These are phyloP conservation scores for Aporophyla nigra DNA, from an alignment of 2,888 invertebrate species.

Conservation along the genomic window DNA sequence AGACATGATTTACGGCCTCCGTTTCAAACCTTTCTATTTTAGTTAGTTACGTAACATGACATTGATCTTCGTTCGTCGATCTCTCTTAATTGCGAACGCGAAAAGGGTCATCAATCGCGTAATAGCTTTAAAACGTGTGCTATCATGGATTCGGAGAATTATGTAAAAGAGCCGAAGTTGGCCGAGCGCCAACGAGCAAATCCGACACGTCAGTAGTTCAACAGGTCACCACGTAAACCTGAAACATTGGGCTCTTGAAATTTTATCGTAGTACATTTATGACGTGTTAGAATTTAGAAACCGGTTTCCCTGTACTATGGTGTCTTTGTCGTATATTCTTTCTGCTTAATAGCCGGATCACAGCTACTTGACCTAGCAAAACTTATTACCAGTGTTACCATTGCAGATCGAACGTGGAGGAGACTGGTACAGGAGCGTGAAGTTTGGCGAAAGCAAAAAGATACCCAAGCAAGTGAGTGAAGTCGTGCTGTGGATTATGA, in stretches of 20 bases:
- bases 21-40: slow-evolving; percentile 37
- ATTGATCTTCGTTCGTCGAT: slow-evolving; percentile 53
- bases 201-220: slow-evolving; percentile 66
- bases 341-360: no score
- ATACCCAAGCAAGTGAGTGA: fast-evolving
- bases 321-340: background rate
- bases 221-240: slow-evolving; percentile 73
- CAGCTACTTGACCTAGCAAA: background rate
- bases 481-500: background rate
- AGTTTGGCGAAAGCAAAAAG: background rate
- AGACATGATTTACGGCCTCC: slow-evolving; percentile 51
- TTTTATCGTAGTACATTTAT: slow-evolving; percentile 40
- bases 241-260: slow-evolving; percentile 47
- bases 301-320: background rate
- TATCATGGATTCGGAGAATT: slow-evolving; percentile 72
- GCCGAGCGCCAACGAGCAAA: slow-evolving; percentile 68
- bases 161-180: slow-evolving; percentile 74
- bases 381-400: no score
- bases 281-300: slow-evolving; percentile 1
- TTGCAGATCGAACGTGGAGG: background rate
- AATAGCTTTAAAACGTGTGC: slow-evolving; percentile 74
- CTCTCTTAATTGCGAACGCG: slow-evolving; percentile 51
- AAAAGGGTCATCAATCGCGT: slow-evolving; percentile 72
- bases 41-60: slow-evolving; percentile 25
- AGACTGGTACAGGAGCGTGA: background rate